phyloP scores from a whole-genome alignment of 2,797 vertebrate species.

The Thalassophryne amazonica region DNA sequence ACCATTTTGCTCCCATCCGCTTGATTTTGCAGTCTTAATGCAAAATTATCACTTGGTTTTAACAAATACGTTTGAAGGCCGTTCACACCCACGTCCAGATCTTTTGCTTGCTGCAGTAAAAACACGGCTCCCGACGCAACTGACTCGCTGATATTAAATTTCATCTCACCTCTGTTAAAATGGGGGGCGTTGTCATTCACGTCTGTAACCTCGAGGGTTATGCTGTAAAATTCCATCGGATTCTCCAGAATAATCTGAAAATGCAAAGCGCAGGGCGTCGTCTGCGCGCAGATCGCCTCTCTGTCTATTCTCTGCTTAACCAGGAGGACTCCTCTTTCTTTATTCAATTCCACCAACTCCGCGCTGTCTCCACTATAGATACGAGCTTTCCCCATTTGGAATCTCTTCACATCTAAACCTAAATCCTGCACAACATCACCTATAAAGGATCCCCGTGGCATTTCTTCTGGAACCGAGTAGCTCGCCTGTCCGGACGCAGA shows the following conservation, averaged over 20 bases:
- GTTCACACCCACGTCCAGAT: conserved; percentile 72
- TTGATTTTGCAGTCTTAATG: conserved; percentile 30
- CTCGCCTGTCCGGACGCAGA: conserved; percentile 73
- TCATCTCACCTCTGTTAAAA: conserved; percentile 49
- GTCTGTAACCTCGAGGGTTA: conserved; percentile 61
- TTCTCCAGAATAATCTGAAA: conserved; percentile 83
- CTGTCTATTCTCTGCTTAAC: conserved; percentile 83
- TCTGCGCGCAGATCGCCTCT: conserved; percentile 78
- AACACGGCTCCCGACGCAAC: conserved; percentile 50
- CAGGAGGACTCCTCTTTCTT: conserved; percentile 78
- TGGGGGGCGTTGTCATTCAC: conserved; percentile 56
- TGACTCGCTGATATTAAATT: conserved; percentile 67
- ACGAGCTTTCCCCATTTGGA: conserved; percentile 73
- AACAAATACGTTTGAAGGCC: conserved; percentile 48
- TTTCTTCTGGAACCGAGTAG: conserved; percentile 86
- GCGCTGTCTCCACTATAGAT: conserved; percentile 64
- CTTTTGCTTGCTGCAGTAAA: conserved; percentile 67
- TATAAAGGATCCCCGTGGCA: conserved; percentile 68
- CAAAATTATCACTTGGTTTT: conserved; percentile 48
- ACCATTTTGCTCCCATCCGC: conserved; percentile 44
- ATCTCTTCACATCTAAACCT: conserved; percentile 55
- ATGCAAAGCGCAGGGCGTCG: conserved; percentile 77
- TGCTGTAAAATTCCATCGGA: conserved; percentile 75
- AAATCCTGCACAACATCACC: conserved; percentile 59
- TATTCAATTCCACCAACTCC: conserved; percentile 81